Conservation (phyloP, 2,113 vertebrate genomes). For the Engystomops pustulosus region DNA sequence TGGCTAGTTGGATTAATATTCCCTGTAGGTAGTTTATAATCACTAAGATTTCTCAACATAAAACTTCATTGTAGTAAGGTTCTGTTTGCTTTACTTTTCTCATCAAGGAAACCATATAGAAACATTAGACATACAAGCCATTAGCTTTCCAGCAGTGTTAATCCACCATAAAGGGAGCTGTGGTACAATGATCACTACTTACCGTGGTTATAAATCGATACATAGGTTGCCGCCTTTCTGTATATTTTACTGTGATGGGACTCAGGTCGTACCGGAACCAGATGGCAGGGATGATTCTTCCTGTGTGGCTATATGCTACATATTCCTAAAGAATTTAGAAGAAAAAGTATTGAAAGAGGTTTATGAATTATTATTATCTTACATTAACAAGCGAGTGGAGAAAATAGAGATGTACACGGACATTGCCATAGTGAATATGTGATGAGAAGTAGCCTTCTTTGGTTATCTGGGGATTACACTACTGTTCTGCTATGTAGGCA, state of each 20-base stretch:
- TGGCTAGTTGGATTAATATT: too few species aligned
- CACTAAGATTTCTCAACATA: too few species aligned
- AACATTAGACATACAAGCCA: too few species aligned
- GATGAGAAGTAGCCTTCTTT: constrained; percentile 37
- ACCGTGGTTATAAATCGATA: constrained; percentile 98
- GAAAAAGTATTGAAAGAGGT: neutral
- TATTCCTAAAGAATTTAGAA: constrained; percentile 81
- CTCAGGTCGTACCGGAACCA: constrained; percentile 99
- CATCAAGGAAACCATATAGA: too few species aligned
- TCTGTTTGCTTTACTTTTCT: too few species aligned
- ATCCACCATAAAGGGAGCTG: too few species aligned
- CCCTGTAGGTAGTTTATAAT: too few species aligned
- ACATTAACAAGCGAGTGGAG: neutral
- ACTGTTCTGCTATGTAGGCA: constrained; percentile 31
- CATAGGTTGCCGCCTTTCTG: constrained; percentile 91
- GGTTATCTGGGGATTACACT: constrained; percentile 29
- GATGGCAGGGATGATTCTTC: constrained; percentile 96
- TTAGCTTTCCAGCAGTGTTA: too few species aligned
- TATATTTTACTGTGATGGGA: constrained; percentile 99
- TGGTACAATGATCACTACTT: constrained; percentile 67
- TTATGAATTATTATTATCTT: neutral
- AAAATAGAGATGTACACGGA: neutral
- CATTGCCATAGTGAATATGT: neutral
- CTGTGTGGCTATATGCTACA: constrained; percentile 96
- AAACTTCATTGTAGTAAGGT: too few species aligned